Percentiles rank a stretch among this genome's conserved stretches.
Evolutionary conservation across 2,113 vertebrate genomes (phyloP).

Genomic region (Ranitomeya imitator): DNA sequence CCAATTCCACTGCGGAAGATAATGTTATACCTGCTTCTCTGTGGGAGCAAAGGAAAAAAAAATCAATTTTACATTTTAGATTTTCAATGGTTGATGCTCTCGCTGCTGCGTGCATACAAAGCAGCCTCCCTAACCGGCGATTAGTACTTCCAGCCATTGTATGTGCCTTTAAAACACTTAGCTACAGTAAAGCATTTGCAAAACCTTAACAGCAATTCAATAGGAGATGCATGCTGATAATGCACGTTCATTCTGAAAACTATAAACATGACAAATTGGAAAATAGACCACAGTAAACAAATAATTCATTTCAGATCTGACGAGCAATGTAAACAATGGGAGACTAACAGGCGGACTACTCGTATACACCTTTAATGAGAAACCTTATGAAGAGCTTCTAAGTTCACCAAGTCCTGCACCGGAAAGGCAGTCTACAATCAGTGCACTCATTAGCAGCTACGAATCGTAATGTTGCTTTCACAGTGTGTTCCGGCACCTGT

Average conservation of each 20-base stretch:
- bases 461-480: background rate
- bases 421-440: background rate
- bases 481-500: no score
- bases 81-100: conserved; percentile 61
- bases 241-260: conserved; percentile 52
- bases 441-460: background rate
- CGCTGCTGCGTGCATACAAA: conserved; percentile 53
- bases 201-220: conserved; percentile 60
- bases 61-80: conserved; percentile 63
- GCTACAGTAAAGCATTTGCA: conserved; percentile 76
- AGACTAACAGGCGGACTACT: conserved; percentile 34
- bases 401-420: background rate
- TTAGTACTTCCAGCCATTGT: conserved; percentile 65
- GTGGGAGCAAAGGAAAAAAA: conserved; percentile 55
- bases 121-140: conserved; percentile 53
- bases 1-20: conserved; percentile 58
- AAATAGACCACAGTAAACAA: conserved; percentile 63
- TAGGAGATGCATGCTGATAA: conserved; percentile 61
- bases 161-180: conserved; percentile 72
- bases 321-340: conserved; percentile 34
- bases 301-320: conserved; percentile 47
- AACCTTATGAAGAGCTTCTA: background rate
- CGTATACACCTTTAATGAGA: conserved; percentile 14
- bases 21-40: conserved; percentile 60
- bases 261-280: conserved; percentile 23